Base-by-base conservation (phyloP, 2,888 invertebrate genomes). In the Luperina nickerlii region DNA sequence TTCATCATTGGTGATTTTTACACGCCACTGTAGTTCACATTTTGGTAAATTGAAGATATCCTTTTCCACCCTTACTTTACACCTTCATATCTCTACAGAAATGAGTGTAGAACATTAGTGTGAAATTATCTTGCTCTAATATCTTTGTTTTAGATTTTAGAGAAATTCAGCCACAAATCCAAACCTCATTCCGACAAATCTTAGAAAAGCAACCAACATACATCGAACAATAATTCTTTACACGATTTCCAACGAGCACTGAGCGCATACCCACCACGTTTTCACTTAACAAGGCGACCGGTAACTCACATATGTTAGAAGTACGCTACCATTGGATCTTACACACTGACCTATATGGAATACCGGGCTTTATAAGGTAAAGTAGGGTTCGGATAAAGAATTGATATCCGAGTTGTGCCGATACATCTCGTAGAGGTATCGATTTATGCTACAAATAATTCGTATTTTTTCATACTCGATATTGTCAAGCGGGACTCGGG, bases 251-350 rank as follows among this genome's bases (percentile, higher is more conserved):
- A 91, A 81, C 81, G 77, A 90, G 85, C 82, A 78, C 84, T 81
- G 74, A 89, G 86, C 84, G 83, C 87, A 87, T 88, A 86, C 82
- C 69, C 84, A 81, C 84, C 84, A 84, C 79, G 91, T 92, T 93
- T 93, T 92, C 92, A 93, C 94, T 93, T 90, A 90, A 91, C 90
- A 91, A 88, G 92, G 90, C 83, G 89, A 91, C 92, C 88, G 80
- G 92, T 89, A 90, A 79, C 87, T 89, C 87, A 88, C 75, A 60
- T 74, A 68, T 62, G 71, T 72, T 65, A 60, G 71, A 76, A 70
- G 63, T 78, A 73, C 67, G 42, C 68, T 74, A 54, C 76, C 60
- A 45, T 74, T 85, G 42, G 54, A n/a, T 80, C 80, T 79, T 66
- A 67, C 74, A 85, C 62, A 85, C 78, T 86, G 76, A 86, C 85